Evolutionary conservation across 2,888 invertebrate species (phyloP).

Genomic region (Ephialtes manifestator): DNA sequence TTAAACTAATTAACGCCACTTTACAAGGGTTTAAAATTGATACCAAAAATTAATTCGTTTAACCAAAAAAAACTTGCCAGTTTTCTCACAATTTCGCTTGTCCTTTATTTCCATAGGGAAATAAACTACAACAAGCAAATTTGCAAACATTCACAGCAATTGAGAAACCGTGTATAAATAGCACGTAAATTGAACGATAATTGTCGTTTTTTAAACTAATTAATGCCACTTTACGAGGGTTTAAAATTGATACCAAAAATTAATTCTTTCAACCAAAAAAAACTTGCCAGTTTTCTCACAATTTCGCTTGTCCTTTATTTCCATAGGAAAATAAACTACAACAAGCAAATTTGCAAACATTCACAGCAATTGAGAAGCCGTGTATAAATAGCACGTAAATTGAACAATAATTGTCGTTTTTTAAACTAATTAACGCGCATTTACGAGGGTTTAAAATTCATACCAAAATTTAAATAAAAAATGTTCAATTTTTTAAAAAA

Average conservation of each 20-base stretch:
- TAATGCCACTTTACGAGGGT: constrained; percentile 10
- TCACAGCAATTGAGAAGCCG: background rate
- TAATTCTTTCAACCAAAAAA: no score
- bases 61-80: no score
- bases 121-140: background rate
- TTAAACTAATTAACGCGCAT: constrained; percentile 7
- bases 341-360: background rate
- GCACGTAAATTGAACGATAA: background rate
- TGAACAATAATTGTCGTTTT: background rate
- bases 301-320: no score
- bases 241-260: no score
- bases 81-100: no score
- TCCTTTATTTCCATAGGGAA: no score
- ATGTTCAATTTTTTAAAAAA: no score
- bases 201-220: constrained; percentile 17
- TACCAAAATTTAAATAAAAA: no score
- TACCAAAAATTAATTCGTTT: no score
- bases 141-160: background rate
- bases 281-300: no score
- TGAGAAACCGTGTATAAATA: background rate
- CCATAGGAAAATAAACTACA: background rate
- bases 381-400: background rate
- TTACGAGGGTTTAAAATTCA: no score
- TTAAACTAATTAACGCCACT: constrained; percentile 13
- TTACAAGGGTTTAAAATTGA: constrained; percentile 6